Conservation (phyloP, 2,797 vertebrate species). For the Acipenser ruthenus region DNA sequence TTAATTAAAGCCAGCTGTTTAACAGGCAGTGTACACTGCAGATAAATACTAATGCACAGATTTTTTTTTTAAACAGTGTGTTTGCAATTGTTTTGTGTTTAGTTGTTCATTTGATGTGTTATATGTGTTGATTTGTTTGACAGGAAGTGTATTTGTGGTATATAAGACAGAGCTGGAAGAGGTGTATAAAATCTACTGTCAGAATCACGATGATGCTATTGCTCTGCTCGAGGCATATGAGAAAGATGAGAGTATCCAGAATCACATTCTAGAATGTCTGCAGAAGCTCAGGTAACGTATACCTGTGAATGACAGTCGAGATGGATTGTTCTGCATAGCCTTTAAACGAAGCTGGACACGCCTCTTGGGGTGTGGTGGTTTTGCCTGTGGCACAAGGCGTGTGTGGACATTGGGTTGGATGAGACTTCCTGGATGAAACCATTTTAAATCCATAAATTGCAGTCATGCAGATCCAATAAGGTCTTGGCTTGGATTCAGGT, state of each 20-base stretch:
- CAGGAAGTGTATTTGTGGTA: slow-evolving; percentile 80
- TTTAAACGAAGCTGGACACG: background rate
- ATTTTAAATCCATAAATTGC: slow-evolving; percentile 14
- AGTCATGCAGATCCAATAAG: slow-evolving; percentile 13
- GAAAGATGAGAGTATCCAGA: slow-evolving; percentile 84
- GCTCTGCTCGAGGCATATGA: slow-evolving; percentile 86
- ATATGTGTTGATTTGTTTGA: background rate
- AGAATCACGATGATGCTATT: slow-evolving; percentile 93
- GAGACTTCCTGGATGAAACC: slow-evolving; percentile 6
- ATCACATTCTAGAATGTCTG: slow-evolving; percentile 75
- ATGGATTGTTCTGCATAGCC: slow-evolving; percentile 14
- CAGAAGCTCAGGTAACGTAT: slow-evolving; percentile 79
- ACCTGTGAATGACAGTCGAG: background rate
- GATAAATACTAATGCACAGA: no score
- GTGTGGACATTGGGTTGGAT: slow-evolving; percentile 16
- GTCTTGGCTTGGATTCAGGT: background rate
- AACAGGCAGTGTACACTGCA: no score
- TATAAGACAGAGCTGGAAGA: slow-evolving; percentile 78
- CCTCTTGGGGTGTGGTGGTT: background rate
- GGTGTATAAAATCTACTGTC: slow-evolving; percentile 88
- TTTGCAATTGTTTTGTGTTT: no score
- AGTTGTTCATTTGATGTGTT: no score
- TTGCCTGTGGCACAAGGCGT: background rate
- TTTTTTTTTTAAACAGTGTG: no score
- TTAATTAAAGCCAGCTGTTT: no score